A percentile compares a stretch with the other conserved stretches of the same genome.
These are phyloP conservation scores for Cassiopea xamachana DNA, from an alignment of 30 jellyfish, hydroid and myxozoan genomes.

Conservation along the genomic window DNA sequence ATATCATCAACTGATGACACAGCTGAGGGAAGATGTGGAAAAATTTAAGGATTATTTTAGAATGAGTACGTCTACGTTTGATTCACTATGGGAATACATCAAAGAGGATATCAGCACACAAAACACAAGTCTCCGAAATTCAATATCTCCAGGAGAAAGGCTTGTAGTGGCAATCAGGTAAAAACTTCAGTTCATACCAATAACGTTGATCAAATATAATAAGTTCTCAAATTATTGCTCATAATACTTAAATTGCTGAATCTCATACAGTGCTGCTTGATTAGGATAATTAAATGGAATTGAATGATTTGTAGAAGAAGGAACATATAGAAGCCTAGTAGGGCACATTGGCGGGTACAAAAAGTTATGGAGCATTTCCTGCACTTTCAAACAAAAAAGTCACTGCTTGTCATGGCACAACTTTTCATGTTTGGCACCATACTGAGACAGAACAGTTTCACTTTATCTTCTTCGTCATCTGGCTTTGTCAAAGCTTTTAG, in stretches of 20 bases:
- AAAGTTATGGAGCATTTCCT: constrained; percentile 28
- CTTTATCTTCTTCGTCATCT: constrained; percentile 25
- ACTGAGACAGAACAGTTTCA: constrained; percentile 28
- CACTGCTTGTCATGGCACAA: constrained; percentile 16
- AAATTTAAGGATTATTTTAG: constrained; percentile 33
- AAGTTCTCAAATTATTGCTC: neutral
- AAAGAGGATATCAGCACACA: constrained; percentile 40
- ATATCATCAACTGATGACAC: constrained; percentile 40
- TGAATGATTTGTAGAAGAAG: neutral
- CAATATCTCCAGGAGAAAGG: constrained; percentile 35
- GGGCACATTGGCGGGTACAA: constrained; percentile 8
- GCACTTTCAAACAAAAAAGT: constrained; percentile 14
- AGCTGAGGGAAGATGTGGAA: constrained; percentile 23
- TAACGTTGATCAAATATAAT: neutral
- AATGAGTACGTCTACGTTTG: constrained; percentile 33
- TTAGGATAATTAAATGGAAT: neutral
- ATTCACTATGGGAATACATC: constrained; percentile 27
- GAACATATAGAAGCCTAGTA: neutral
- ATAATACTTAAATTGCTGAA: neutral
- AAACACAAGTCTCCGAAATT: constrained; percentile 16
- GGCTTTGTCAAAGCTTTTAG: constrained; percentile 4
- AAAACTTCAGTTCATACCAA: neutral
- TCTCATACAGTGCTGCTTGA: neutral
- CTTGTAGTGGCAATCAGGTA: constrained; percentile 30
- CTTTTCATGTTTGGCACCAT: constrained; percentile 20